These are phyloP conservation scores for Chloroceryle inda DNA, from an alignment of 2,797 vertebrate genomes.

Conservation along the genomic window DNA sequence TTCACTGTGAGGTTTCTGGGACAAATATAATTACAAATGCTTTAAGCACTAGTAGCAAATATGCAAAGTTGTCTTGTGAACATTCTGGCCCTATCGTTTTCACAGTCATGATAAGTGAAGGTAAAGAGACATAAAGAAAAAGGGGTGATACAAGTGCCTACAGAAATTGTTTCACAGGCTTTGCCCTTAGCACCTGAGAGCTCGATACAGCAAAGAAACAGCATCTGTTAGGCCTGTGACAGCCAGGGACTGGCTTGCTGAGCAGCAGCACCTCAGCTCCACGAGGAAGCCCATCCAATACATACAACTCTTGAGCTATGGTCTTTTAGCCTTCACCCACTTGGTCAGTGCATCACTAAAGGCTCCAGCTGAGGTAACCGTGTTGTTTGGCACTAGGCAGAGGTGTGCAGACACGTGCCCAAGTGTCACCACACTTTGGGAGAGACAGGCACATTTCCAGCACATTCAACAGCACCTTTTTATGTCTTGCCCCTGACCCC, in stretches of 20 bases:
- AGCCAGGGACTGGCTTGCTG: not conserved
- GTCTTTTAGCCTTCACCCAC: not conserved
- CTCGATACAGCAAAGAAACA: not conserved
- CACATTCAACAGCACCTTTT: not conserved
- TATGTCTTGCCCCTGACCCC: not conserved
- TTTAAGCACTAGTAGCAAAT: not conserved
- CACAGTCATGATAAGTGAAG: accelerated
- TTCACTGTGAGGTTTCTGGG: not conserved
- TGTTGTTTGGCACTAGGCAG: not conserved
- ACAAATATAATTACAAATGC: not conserved
- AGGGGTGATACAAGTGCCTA: accelerated
- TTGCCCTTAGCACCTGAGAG: not conserved
- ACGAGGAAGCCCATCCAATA: not conserved
- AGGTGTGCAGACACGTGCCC: accelerated
- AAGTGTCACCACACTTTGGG: not conserved
- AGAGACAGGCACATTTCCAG: not conserved
- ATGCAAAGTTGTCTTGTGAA: not conserved
- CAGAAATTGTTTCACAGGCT: not conserved
- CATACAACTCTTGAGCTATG: accelerated
- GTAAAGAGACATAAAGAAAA: not conserved
- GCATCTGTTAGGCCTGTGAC: not conserved
- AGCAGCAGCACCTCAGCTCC: accelerated
- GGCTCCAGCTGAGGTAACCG: not conserved
- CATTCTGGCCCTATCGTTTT: not conserved
- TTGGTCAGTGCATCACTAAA: not conserved